Base-by-base conservation (phyloP, 2,113 vertebrate species). In the Eidolon helvum region DNA sequence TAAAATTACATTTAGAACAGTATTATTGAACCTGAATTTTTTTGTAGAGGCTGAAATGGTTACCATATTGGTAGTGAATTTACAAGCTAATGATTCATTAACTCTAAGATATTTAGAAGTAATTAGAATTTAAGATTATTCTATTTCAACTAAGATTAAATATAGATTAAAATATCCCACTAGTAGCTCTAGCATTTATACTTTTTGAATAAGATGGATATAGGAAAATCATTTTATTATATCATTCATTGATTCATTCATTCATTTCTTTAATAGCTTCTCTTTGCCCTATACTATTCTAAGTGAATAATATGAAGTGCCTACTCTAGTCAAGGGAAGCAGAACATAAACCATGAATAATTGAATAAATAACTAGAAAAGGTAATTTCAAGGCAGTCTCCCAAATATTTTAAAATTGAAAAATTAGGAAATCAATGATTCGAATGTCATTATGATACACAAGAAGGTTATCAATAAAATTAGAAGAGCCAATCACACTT, bases 41-140 rank as follows among this genome's bases (percentile, higher is more conserved):
- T 92, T 69, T 30, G 8, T 22, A 71, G n/a, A 33, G 43, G 66
- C 9, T 65, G 71, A 94, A 26, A 72, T 83, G 38, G 66, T 84
- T 83, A 55, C 53, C n/a, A 61, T 55, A 57, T 50, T 94, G 61
- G n/a, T 69, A 43, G 9, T 89, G 18, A 91, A 83, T 91, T 85
- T 61, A 45, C 55, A 82, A 82, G n/a, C 16, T 86, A 82, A 72
- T 87, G n/a, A 89, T 72, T 97, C 95, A 50, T 10, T 55, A 78
- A 87, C 18, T 69, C 30, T 75, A 94, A 91, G 74, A 48, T 59
- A 59, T 68, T 96, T 95, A 30, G 43, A 85, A 86, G 11, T 65
- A 94, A 86, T 90, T 87, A 82, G 30, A 72, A 85, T 77, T 77
- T 92, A 65, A 94, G 33, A 83, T 83, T 78, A 82, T 80, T 63